Evolutionary conservation across 1,140 invertebrate species (phyloP), one percentile per base, ranked within the genome.

Genomic region (Heliothis subflexa): DNA sequence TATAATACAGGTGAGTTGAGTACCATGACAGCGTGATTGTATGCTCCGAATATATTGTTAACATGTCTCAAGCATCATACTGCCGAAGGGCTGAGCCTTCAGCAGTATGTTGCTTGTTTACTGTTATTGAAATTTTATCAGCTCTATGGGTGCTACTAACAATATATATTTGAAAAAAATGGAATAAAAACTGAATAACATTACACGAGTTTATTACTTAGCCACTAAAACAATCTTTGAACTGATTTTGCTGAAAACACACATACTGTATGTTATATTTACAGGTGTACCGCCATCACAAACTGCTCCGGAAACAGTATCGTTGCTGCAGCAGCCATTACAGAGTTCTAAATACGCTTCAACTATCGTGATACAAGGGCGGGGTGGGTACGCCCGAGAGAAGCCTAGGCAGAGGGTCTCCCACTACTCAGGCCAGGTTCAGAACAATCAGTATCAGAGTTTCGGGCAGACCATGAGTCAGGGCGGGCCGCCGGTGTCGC

Each of bases 281-380:
- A n/a, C 55, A 80, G 79, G 25, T 78, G 80, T 94, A 5, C 91
- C 93, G 47, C 93, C 92, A 9, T 93, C 93, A 10, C 90, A 92
- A 72, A 94, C 90, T 1, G 92, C 92, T 9, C 93, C 92, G 25
- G 93, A 94, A 75, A 93, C 92, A 13, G 92, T 93, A 21, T 93
- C 91, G 1, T 83, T 94, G 11, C 83, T 94, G 50, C 93, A 94
- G 78, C 91, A 93, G 81, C 93, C 93, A 3, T 82, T 90, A 70
- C 91, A 89, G 52, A 93, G 87, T 72, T 68, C 89, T 7, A 94
- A 94, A 80, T 94, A 91, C 76, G 84, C 89, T 2, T 89, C 91
- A 3, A 84, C 89, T 2, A 85, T 91, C 13, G 87, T 93, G 18
- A 86, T 93, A 4, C 90, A 89, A 68, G 87, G 89, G 4, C 85